Evolutionary conservation across 2,888 invertebrate species (phyloP), one percentile per base, ranked within the genome.

Genomic region (Hedychridium roseum): DNA sequence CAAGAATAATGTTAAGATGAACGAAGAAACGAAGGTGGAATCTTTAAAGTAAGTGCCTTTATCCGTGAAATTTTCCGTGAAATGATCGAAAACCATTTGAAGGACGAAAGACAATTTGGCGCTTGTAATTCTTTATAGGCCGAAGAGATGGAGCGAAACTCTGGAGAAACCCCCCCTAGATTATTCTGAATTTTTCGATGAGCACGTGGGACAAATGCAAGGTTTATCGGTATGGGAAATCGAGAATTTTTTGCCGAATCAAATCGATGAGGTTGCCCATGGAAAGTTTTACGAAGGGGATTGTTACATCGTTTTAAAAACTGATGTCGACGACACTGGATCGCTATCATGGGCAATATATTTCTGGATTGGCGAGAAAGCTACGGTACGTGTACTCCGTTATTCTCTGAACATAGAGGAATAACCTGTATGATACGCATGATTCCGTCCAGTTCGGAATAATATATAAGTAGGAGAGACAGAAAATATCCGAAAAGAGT

Each of bases 281-380:
- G 98, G 98, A 2, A 97, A 97, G 80, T 99, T 99, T 81, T 99
- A 97, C 76, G 97, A 98, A 80, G 98, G 94, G 3, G 99, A 99
- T 79, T 98, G 98, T 79, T 99, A 99, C 79, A 97, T 99, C 65
- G 86, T 99, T 34, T 80, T 98, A 46, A 94, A 95, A 80, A 97
- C 97, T 0, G 84, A 83, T 27, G 80, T 90, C 27, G 95, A 95
- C 73, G 92, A 93, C 40, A 85, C 88, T 66, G 90, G 92, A 7
- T 90, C 91, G 45, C 80, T 97, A 3, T 85, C 86, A 43, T 98
- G 98, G 95, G 90, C 94, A 67, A 99, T 99, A 70, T 99, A 90
- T 82, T 99, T 97, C 80, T 99, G 98, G 99, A 99, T 99, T 69
- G 99, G 99, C 21, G 92, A 90, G 52, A 90, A 94, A 72, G 92